These are phyloP conservation scores for Zaprionus camerounensis DNA, from an alignment of 1,140 invertebrate genomes.

Conservation along the genomic window DNA sequence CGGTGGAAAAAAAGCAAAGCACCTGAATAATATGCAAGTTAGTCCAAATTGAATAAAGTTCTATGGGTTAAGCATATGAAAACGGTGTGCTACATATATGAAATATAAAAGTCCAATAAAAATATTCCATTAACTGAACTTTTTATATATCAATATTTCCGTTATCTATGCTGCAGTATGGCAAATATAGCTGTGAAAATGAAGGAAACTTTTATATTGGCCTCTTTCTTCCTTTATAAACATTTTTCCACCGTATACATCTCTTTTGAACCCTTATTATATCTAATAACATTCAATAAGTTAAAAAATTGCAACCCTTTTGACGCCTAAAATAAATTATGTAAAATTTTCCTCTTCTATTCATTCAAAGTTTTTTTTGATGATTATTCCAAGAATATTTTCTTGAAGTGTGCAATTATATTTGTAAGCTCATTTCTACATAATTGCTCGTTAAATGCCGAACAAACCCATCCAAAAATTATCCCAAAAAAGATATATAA, in stretches of 20 bases:
- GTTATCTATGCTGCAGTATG: too few relatives aligned
- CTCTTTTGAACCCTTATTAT: neutral
- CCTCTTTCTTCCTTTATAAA: neutral
- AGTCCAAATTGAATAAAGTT: slow-evolving; percentile 3
- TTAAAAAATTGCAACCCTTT: neutral
- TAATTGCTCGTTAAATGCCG: slow-evolving; percentile 47
- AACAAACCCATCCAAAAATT: slow-evolving; percentile 24
- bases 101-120: neutral
- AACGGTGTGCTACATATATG: neutral
- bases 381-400: slow-evolving; percentile 7
- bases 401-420: slow-evolving; percentile 34
- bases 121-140: too few relatives aligned
- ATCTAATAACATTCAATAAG: neutral
- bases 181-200: too few relatives aligned
- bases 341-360: neutral
- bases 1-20: neutral
- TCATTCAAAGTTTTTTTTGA: neutral
- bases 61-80: slow-evolving; percentile 25
- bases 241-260: neutral
- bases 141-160: too few relatives aligned
- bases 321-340: neutral
- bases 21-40: slow-evolving; percentile 8
- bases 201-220: neutral
- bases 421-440: slow-evolving; percentile 25
- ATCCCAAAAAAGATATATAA: neutral